Base-by-base conservation (phyloP, 1,140 invertebrate genomes). In the Cephus cinctus region DNA sequence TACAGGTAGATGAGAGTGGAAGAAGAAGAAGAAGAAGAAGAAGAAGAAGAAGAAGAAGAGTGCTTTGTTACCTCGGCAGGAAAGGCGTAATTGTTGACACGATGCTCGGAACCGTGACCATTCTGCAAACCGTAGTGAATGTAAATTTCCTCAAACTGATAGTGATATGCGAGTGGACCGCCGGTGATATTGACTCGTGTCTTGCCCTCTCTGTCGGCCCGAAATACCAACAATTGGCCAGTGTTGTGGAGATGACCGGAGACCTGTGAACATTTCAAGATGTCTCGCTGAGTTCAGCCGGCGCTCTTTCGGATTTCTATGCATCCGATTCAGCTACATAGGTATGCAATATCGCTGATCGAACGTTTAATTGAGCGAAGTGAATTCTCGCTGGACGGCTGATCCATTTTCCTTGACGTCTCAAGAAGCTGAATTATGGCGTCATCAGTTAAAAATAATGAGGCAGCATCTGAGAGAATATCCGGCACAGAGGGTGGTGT, bases 31-130 rank as follows among this genome's bases (percentile, higher is more conserved):
- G n/a, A n/a, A n/a, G n/a, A n/a, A n/a, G n/a, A n/a, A n/a, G n/a
- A n/a, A n/a, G n/a, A n/a, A n/a, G n/a, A n/a, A n/a, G n/a, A n/a
- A n/a, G n/a, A n/a, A n/a, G n/a, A n/a, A n/a, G n/a, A n/a, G n/a
- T n/a, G n/a, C n/a, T n/a, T n/a, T n/a, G n/a, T 83, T 70, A 97
- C 94, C 84, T 98, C 95, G 31, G 90, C 94, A 16, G 95, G 93
- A 78, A 97, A 98, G 19, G 92, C 85, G 57, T 94, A 89, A 43
- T 93, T 89, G 56, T 94, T 88, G 47, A 98, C 91, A 44, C 86
- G 88, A 75, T 98, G 95, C 71, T 98, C 95, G 0, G 93, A 96
- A 4, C 95, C 95, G 50, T 86, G 81, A 59, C 85, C 85, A 63
- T 95, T 89, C 34, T 89, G 86, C 43, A 85, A 82, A 14, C 94